Evolutionary conservation across 2,113 vertebrate genomes (phyloP).

Genomic region (Haplotaxodon microlepis): DNA sequence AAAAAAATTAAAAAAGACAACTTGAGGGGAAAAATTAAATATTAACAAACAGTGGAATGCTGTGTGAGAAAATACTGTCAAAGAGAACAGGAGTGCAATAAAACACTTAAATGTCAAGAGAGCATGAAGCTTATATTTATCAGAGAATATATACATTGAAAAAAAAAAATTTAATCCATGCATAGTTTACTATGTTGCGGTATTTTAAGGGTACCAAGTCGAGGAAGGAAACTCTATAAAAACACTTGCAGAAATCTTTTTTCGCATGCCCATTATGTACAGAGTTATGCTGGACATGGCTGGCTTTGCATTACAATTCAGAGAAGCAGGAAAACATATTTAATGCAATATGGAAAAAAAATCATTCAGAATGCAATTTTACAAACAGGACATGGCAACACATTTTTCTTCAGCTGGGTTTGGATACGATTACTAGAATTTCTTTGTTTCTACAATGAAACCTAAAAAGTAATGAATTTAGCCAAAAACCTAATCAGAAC

Average conservation of each 20-base stretch:
- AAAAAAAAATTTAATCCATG: slow-evolving; percentile 75
- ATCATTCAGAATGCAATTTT: neutral
- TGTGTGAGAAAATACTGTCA: slow-evolving; percentile 85
- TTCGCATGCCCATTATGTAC: slow-evolving; percentile 50
- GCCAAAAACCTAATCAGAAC: neutral
- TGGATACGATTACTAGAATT: neutral
- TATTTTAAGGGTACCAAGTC: slow-evolving; percentile 73
- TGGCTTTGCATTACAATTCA: slow-evolving; percentile 29
- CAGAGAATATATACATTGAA: slow-evolving; percentile 78
- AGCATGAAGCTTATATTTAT: slow-evolving; percentile 79
- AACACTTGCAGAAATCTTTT: slow-evolving; percentile 16
- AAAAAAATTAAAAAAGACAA: slow-evolving; percentile 31
- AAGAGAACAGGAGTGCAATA: slow-evolving; percentile 67
- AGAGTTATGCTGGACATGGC: slow-evolving; percentile 40
- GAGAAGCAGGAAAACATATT: slow-evolving; percentile 11
- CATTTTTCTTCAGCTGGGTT: neutral
- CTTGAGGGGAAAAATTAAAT: slow-evolving; percentile 68
- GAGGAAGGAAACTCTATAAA: slow-evolving; percentile 35
- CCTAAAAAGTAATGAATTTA: neutral
- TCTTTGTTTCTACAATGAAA: neutral
- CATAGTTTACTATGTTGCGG: slow-evolving; percentile 78
- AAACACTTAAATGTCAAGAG: slow-evolving; percentile 67
- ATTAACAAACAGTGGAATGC: slow-evolving; percentile 73
- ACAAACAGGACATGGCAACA: neutral
- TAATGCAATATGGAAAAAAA: neutral